A percentile compares a stretch with the other conserved stretches of the same genome.
Evolutionary conservation across 2,797 vertebrate species (phyloP).

Genomic region (Argentina silus): DNA sequence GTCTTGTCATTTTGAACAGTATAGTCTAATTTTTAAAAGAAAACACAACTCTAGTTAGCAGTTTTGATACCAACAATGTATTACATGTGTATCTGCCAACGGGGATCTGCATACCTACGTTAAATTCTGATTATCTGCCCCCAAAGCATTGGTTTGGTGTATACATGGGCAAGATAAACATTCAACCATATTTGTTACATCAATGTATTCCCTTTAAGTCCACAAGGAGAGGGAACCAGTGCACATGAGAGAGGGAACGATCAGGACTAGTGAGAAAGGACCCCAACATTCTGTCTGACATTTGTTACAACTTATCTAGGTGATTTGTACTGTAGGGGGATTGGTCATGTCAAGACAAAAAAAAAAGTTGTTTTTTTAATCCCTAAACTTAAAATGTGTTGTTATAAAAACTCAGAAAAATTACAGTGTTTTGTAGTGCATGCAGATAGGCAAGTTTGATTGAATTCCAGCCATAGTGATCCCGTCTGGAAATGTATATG

Average conservation of each 20-base stretch:
- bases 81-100: neutral
- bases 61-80: neutral
- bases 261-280: neutral
- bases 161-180: too few relatives aligned
- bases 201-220: too few relatives aligned
- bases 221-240: too few relatives aligned
- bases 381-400: neutral
- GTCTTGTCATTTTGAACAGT: too few relatives aligned
- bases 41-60: neutral
- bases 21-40: neutral
- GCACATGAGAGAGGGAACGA: too few relatives aligned
- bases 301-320: conserved; percentile 5
- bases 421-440: too few relatives aligned
- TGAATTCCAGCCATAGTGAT: neutral
- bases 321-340: neutral
- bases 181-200: too few relatives aligned
- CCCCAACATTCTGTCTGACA: neutral
- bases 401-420: too few relatives aligned
- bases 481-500: neutral
- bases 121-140: too few relatives aligned
- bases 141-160: too few relatives aligned
- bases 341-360: neutral
- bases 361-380: too few relatives aligned
- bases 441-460: neutral
- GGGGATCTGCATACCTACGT: neutral